phyloP scores from a whole-genome alignment of 2,797 vertebrate genomes.

The Silurus lanzhouensis region DNA sequence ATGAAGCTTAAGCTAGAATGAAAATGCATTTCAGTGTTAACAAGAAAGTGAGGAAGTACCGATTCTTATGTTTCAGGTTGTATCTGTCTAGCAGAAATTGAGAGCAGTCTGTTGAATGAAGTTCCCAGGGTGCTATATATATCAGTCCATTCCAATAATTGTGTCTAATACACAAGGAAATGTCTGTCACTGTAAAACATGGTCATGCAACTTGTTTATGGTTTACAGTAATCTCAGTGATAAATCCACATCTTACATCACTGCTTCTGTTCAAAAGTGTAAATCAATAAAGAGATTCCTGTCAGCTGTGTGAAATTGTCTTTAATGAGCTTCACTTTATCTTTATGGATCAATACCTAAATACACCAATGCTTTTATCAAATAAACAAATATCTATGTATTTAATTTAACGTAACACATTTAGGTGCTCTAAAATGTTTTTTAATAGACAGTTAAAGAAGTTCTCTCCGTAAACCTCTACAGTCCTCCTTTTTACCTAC shows the following conservation, averaged over 20 bases:
- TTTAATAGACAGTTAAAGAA: too few relatives aligned
- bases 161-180: background rate
- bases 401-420: background rate
- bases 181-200: background rate
- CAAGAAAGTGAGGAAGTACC: background rate
- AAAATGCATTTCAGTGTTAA: background rate
- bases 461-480: too few relatives aligned
- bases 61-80: background rate
- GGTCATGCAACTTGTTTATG: background rate
- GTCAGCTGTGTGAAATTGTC: background rate
- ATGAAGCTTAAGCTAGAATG: background rate
- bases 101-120: background rate
- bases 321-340: background rate
- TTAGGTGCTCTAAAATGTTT: background rate
- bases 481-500: too few relatives aligned
- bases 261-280: background rate
- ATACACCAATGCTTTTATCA: background rate
- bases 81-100: background rate
- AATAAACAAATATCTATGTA: background rate
- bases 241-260: background rate
- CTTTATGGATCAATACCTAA: background rate
- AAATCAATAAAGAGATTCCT: background rate
- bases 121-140: slow-evolving; percentile 1
- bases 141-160: background rate
- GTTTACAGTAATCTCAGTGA: background rate